Evolutionary conservation across 2,888 invertebrate species (phyloP).

Genomic region (Phaedon cochleariae): DNA sequence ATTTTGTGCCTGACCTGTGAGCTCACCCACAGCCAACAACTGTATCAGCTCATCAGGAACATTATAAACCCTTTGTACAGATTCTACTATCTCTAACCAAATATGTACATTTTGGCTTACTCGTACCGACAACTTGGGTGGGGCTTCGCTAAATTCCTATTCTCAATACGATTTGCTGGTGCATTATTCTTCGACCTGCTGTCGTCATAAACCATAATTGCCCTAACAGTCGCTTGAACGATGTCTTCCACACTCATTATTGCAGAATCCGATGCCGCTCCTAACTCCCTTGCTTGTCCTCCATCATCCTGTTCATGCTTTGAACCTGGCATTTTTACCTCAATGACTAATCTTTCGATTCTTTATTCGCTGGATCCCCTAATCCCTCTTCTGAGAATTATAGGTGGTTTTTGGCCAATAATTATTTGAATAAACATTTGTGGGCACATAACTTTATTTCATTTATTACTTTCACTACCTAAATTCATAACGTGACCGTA

Average conservation of each 20-base stretch:
- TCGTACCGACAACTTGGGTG: not conserved
- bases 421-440: no score
- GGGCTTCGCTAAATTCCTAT: no score
- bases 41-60: not conserved
- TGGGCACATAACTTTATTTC: no score
- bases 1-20: not conserved
- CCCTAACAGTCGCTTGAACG: no score
- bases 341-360: no score
- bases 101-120: not conserved
- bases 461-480: no score
- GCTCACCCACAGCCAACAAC: conserved; percentile 3
- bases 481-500: no score
- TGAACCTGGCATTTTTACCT: no score
- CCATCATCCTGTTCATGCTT: not conserved
- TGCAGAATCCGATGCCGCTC: not conserved
- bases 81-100: not conserved
- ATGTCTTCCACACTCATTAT: not conserved
- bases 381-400: not conserved
- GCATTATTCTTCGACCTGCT: no score
- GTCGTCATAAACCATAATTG: no score
- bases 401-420: not conserved
- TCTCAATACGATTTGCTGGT: no score
- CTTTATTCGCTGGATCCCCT: not conserved
- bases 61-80: not conserved
- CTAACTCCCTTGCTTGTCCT: not conserved